Base-by-base conservation (phyloP, 2,113 vertebrate genomes). In the Aegithalos caudatus region DNA sequence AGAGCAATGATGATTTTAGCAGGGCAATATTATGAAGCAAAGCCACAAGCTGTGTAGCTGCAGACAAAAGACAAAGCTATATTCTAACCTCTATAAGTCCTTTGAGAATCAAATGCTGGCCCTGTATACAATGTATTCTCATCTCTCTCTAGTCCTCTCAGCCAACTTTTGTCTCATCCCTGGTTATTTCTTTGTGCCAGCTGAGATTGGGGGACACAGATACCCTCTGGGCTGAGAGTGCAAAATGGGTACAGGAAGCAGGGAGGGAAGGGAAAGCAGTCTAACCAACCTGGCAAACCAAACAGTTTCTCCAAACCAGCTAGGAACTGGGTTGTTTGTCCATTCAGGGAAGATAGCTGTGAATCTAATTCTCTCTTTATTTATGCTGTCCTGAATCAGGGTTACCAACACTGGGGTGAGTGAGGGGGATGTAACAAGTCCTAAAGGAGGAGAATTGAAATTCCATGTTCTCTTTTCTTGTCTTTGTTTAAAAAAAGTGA, bases 91-190 rank as follows among this genome's bases (percentile, higher is more conserved):
- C 29, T 24, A 2, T 11, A 38, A 12, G 27, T 54, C 54, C 25
- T 53, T 14, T 48, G n/a, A 17, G 57, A 33, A 29, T 37, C 0
- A 0, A 12, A 6, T n/a, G 22, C 14, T 71, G 57, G 11, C 19
- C 5, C 44, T 60, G 27, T 12, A 47, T 27, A 11, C 9, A 12
- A 11, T 14, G 11, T 29, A 24, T 38, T 44, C 25, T n/a, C 17
- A 21, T 22, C 50, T 44, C 53, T 22, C 50, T 44, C 53, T 22
- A 6, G 22, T 76, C 22, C 20, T 76, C 35, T 58, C 53, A 64
- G 42, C 15, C 57, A 53, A 5, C 5, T 57, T 86, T 24, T 53
- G 10, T 24, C 1, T 0, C 28, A 47, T 18, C 31, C 29, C 45
- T 61, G 12, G 6, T 45, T 74, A 44, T 29, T 24, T 51, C 62